Base-by-base conservation (phyloP, 2,888 invertebrate genomes). In the Halocaridina rubra region DNA sequence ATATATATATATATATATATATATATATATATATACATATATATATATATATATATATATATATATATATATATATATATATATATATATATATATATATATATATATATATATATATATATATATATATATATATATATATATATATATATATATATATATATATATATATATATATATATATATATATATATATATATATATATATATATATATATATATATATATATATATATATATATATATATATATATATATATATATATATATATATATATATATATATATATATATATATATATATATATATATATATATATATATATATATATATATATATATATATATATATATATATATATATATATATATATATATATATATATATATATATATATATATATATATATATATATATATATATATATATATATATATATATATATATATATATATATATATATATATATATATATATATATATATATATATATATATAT, bases 61-160 rank as follows among this genome's bases (percentile, higher is more conserved):
- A 67, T 27, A 67, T 27, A 67, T 3, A 67, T 27, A 67, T 27
- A 27, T 27, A 27, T 27, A 67, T 27, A 67, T 27, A 67, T 27
- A 67, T 27, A 67, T 27, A 67, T 27, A 67, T 27, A 67, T 67
- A 67, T 67, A 67, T 27, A 67, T 67, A 67, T 67, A 67, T 67
- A 67, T 67, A 67, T 67, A 67, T 27, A 67, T 67, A 67, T 67
- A 67, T 67, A 67, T 27, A 67, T 67, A 67, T 67, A 67, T 67
- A 67, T 67, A 67, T 67, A 67, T 27, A 27, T 67, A 67, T 67
- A 27, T 27, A 67, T 67, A 67, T 67, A 67, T 27, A 27, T 64
- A 27, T 67, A 27, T 67, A 67, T 67, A 27, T 27, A 67, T 67
- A 67, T 67, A 67, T 67, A 67, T 27, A 67, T 27, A 67, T 27